Evolutionary conservation across 1,140 invertebrate genomes (phyloP).

Genomic region (Rhagoletis pomonella): DNA sequence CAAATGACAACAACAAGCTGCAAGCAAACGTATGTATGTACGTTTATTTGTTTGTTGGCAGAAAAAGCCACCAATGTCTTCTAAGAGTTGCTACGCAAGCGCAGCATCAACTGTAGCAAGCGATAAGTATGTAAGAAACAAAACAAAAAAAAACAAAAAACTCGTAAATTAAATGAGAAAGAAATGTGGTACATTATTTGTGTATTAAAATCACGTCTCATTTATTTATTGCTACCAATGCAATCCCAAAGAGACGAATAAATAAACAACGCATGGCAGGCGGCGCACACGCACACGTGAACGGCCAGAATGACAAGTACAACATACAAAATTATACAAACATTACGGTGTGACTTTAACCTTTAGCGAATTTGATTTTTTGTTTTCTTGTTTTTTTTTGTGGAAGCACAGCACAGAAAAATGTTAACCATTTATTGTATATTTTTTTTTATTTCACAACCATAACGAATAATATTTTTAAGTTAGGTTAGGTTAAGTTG

Average conservation of each 20-base stretch:
- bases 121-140: background rate
- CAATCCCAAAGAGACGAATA: slow-evolving; percentile 55
- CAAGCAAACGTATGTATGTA: background rate
- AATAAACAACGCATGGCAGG: background rate
- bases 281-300: background rate
- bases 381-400: background rate
- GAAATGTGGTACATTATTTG: slow-evolving; percentile 64
- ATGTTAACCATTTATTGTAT: too few relatives aligned
- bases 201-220: slow-evolving; percentile 74
- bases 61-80: slow-evolving; percentile 14
- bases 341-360: slow-evolving; percentile 27
- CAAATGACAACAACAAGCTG: slow-evolving; percentile 69
- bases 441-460: too few relatives aligned
- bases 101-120: slow-evolving; percentile 55
- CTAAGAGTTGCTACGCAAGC: slow-evolving; percentile 6
- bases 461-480: too few relatives aligned
- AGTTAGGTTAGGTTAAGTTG: too few relatives aligned
- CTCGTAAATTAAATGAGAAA: slow-evolving; percentile 69
- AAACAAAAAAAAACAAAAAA: slow-evolving; percentile 62
- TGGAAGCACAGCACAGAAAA: background rate
- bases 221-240: slow-evolving; percentile 74
- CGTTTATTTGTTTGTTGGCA: background rate
- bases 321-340: slow-evolving; percentile 25
- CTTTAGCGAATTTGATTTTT: background rate
- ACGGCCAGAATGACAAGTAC: background rate